phyloP scores from a whole-genome alignment of 2,888 invertebrate species.

The Formica aserva region DNA sequence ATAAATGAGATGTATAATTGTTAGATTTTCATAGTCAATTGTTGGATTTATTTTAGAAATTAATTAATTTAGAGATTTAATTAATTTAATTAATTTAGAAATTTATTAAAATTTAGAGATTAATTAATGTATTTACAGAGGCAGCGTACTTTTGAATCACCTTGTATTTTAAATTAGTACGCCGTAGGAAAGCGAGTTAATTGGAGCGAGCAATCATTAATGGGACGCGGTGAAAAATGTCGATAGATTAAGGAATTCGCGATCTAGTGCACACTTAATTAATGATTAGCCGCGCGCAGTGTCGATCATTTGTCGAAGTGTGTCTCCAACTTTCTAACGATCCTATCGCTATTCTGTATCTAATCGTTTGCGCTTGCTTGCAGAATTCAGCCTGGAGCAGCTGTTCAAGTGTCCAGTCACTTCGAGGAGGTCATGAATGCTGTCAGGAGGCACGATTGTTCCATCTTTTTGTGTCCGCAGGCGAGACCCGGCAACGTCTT shows the following conservation, averaged over 20 bases:
- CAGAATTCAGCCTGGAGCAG: slow-evolving; percentile 89
- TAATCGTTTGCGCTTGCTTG: slow-evolving; percentile 64
- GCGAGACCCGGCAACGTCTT: slow-evolving; percentile 80
- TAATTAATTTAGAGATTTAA: too few relatives aligned
- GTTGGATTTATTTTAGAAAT: not conserved
- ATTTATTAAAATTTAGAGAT: too few relatives aligned
- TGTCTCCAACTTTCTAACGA: slow-evolving; percentile 61
- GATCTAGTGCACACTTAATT: slow-evolving; percentile 36
- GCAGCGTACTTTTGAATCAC: not conserved
- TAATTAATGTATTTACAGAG: not conserved
- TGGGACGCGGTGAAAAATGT: slow-evolving; percentile 15
- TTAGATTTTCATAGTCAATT: slow-evolving; percentile 1
- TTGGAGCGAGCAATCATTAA: slow-evolving; percentile 44
- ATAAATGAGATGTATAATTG: not conserved
- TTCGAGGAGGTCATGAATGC: slow-evolving; percentile 92
- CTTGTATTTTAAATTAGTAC: not conserved
- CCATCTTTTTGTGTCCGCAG: slow-evolving; percentile 88
- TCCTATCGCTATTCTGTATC: slow-evolving; percentile 30
- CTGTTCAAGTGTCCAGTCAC: slow-evolving; percentile 89
- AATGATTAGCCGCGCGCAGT: slow-evolving; percentile 45
- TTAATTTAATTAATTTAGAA: too few relatives aligned
- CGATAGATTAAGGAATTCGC: slow-evolving; percentile 6
- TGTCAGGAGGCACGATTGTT: slow-evolving; percentile 90
- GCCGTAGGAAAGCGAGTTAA: slow-evolving; percentile 44
- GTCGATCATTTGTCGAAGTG: slow-evolving; percentile 43